phyloP scores from a whole-genome alignment of 2,797 vertebrate species.

The Lepilemur ruficaudatus region DNA sequence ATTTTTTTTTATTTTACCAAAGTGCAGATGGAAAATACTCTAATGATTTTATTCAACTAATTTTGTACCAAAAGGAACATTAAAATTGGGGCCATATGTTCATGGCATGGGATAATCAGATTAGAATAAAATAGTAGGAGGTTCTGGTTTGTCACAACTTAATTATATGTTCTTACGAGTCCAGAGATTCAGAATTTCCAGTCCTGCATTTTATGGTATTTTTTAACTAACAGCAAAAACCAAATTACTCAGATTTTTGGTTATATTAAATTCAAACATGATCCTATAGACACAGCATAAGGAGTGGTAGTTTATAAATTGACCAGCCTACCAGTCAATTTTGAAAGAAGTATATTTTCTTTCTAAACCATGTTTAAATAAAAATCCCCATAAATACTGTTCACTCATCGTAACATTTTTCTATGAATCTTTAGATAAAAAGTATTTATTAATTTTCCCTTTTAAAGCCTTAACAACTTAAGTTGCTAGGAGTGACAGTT shows the following conservation, averaged over 20 bases:
- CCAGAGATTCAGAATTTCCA: slow-evolving; percentile 38
- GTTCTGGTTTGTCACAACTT: slow-evolving; percentile 52
- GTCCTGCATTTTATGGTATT: slow-evolving; percentile 36
- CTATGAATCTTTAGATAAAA: not conserved
- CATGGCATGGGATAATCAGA: slow-evolving; percentile 52
- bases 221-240: slow-evolving; percentile 35
- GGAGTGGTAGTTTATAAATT: not conserved
- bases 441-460: not conserved
- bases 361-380: not conserved
- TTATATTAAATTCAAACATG: slow-evolving; percentile 1
- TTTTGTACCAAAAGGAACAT: slow-evolving; percentile 7
- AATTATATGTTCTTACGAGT: slow-evolving; percentile 36
- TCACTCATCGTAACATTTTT: not conserved
- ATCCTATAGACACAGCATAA: not conserved
- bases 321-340: not conserved
- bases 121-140: slow-evolving; percentile 49
- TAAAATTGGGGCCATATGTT: slow-evolving; percentile 55
- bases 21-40: not conserved
- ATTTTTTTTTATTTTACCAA: slow-evolving; percentile 2
- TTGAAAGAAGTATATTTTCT: not conserved
- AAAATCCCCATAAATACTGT: not conserved
- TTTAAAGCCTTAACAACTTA: not conserved
- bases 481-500: slow-evolving; percentile 37
- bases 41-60: slow-evolving; percentile 36
- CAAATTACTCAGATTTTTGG: slow-evolving; percentile 21